These are phyloP conservation scores for Cyprinodon brontotheroides DNA, from an alignment of 2,113 vertebrate genomes.

Conservation along the genomic window DNA sequence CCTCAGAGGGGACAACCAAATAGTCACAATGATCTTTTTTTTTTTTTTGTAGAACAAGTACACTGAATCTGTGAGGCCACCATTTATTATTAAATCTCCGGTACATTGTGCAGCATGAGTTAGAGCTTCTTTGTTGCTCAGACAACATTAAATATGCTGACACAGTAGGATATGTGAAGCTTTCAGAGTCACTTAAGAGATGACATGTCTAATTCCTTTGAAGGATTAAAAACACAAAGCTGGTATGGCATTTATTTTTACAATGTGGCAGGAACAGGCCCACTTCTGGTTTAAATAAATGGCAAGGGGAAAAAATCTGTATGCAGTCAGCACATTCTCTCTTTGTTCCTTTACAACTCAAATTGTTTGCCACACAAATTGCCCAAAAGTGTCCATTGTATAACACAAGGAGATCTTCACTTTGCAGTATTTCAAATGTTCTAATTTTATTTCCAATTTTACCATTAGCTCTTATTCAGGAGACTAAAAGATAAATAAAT, in stretches of 20 bases:
- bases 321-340: background rate
- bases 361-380: background rate
- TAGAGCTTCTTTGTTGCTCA: slow-evolving; percentile 9
- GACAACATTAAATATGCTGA: slow-evolving; percentile 1
- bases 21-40: slow-evolving; percentile 20
- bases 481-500: slow-evolving; percentile 31
- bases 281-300: background rate
- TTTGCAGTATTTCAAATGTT: slow-evolving; percentile 19
- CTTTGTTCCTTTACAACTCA: background rate
- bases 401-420: slow-evolving; percentile 1
- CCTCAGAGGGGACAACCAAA: slow-evolving; percentile 18
- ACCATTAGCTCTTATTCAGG: slow-evolving; percentile 25
- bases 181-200: slow-evolving; percentile 17
- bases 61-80: background rate
- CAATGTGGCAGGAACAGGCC: background rate
- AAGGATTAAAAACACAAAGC: slow-evolving; percentile 13
- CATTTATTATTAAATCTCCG: slow-evolving; percentile 14
- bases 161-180: slow-evolving; percentile 9
- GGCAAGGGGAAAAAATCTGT: background rate
- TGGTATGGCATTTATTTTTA: slow-evolving; percentile 12
- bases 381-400: slow-evolving; percentile 14
- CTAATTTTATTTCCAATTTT: slow-evolving; percentile 51
- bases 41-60: slow-evolving; percentile 12
- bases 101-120: background rate
- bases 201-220: slow-evolving; percentile 1